phyloP scores from a whole-genome alignment of 64 coral and sea anemone species.

The Actinia equina region DNA sequence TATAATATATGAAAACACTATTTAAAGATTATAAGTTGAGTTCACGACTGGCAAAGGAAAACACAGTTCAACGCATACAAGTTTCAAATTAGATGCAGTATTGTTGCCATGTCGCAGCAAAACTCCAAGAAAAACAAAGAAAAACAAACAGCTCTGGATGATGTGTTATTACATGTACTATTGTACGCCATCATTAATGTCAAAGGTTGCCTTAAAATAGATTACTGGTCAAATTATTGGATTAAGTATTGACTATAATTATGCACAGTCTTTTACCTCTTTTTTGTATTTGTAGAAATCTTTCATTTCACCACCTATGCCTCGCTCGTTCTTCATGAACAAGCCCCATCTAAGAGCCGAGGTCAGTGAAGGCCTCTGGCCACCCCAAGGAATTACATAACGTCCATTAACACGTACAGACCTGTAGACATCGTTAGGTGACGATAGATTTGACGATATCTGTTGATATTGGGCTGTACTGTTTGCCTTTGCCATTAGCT shows the following conservation, averaged over 20 bases:
- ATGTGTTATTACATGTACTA: too few relatives aligned
- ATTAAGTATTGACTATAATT: not conserved
- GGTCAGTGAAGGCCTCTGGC: conserved; percentile 11
- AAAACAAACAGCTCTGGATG: too few relatives aligned
- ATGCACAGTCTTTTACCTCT: conserved; percentile 3
- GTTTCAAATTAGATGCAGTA: too few relatives aligned
- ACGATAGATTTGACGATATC: not conserved
- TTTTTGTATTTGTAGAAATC: conserved; percentile 32
- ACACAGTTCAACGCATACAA: too few relatives aligned
- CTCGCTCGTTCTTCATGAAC: conserved; percentile 36
- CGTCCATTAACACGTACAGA: conserved; percentile 29
- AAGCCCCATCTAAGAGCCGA: conserved; percentile 25
- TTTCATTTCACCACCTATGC: conserved; percentile 24
- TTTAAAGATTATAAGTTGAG: too few relatives aligned
- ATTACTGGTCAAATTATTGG: too few relatives aligned
- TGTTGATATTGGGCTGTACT: not conserved
- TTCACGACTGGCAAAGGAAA: not conserved
- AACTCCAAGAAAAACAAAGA: too few relatives aligned
- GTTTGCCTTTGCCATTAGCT: not conserved
- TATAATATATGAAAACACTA: too few relatives aligned
- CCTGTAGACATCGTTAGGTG: conserved; percentile 13
- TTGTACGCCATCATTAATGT: too few relatives aligned
- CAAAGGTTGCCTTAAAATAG: too few relatives aligned
- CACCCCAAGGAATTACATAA: conserved; percentile 53
- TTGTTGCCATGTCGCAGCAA: too few relatives aligned